Evolutionary conservation across 2,113 vertebrate species (phyloP).

Genomic region (Spea bombifrons): DNA sequence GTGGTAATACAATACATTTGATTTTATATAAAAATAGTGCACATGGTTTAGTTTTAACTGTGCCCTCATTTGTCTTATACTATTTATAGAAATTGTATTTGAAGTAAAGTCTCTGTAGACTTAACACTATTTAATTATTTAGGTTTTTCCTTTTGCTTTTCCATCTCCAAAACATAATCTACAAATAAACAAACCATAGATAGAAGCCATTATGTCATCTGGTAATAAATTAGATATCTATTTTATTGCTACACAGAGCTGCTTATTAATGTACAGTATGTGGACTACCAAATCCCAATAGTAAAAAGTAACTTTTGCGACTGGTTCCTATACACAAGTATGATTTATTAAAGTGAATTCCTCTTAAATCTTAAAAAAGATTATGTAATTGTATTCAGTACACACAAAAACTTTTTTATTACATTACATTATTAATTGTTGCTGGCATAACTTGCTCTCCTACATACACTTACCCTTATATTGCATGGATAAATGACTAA

Average conservation of each 20-base stretch:
- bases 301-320: neutral
- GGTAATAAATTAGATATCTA: slow-evolving; percentile 18
- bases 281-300: slow-evolving; percentile 13
- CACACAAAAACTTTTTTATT: no score
- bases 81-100: slow-evolving; percentile 22
- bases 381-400: no score
- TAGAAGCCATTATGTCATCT: slow-evolving; percentile 16
- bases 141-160: slow-evolving; percentile 31
- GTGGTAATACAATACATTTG: no score
- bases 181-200: slow-evolving; percentile 15
- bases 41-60: no score
- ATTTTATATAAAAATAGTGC: no score
- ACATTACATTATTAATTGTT: no score
- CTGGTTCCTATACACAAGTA: neutral
- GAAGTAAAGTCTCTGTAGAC: slow-evolving; percentile 7
- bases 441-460: no score
- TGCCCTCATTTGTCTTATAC: slow-evolving; percentile 25
- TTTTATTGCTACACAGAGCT: neutral
- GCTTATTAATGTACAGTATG: slow-evolving; percentile 11
- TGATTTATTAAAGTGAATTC: slow-evolving; percentile 16
- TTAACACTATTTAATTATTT: slow-evolving; percentile 27
- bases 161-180: slow-evolving; percentile 1
- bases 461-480: no score
- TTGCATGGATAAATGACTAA: no score
- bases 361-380: no score